Base-by-base conservation (phyloP, 2,113 vertebrate species). In the Parotia lawesii region DNA sequence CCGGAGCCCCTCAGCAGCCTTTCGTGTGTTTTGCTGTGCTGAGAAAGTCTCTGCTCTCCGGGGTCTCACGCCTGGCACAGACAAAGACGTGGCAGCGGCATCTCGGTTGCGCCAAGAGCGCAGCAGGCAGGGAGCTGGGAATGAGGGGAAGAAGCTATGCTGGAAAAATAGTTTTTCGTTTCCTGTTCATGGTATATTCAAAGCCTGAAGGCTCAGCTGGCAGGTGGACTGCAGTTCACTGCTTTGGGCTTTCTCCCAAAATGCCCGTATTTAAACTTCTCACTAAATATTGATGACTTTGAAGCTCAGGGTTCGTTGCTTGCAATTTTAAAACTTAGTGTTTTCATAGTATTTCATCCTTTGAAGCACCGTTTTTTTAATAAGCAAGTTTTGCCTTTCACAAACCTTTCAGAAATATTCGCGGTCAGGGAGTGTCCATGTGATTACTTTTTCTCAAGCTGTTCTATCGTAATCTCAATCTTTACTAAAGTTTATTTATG, bases 31-130 rank as follows among this genome's bases (percentile, higher is more conserved):
- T 12, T n/a, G 29, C 16, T 45, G n/a, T 7, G 61, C 73, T 25
- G 35, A 35, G 83, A 69, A 75, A 40, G 57, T 40, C 78, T 19
- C 27, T 10, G 10, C 27, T 74, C 48, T 22, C 15, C 8, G 5
- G 69, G 65, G 47, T 94, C 70, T 85, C 18, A 2, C 78, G 92
- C 31, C 73, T 89, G 95, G 96, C 87, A 96, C 78, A 91, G 96
- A 96, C 95, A 96, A 96, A 96, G 96, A 94, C 87, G 82, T 94
- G 96, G 92, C 94, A 94, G 90, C 81, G 35, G 11, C 37, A n/a
- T 66, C 69, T 78, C n/a, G 9, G 70, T 12, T 50, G 85, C 9
- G 67, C 92, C 77, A 48, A 23, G 69, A 77, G 77, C 44, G 0
- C 83, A 82, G 94, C 79, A 65, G 87, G 93, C 73, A 60, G 81